A percentile compares a stretch with the other conserved stretches of the same genome.
phyloP scores from a whole-genome alignment of 2,113 vertebrate species.

The Melozone crissalis region DNA sequence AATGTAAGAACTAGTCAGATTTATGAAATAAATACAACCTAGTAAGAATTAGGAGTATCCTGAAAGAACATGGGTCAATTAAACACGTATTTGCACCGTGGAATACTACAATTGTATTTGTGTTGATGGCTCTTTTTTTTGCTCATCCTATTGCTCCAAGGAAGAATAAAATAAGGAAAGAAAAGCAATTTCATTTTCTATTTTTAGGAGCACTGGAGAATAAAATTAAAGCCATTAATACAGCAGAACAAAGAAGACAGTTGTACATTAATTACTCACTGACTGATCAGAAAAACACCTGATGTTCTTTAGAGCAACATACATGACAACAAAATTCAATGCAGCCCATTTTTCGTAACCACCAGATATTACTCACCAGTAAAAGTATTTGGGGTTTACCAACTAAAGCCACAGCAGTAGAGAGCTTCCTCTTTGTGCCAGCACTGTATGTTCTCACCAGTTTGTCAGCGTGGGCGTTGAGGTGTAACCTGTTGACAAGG shows the following conservation, averaged over 20 bases:
- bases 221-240: neutral
- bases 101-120: neutral
- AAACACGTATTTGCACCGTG: fast-evolving
- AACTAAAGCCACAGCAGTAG: conserved; percentile 73
- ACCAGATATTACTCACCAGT: conserved; percentile 60
- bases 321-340: neutral
- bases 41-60: neutral
- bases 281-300: neutral
- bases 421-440: conserved; percentile 76
- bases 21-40: neutral
- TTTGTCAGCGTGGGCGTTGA: conserved; percentile 52
- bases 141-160: neutral
- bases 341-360: neutral
- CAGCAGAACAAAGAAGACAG: neutral
- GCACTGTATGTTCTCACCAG: conserved; percentile 71
- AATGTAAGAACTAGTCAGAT: neutral
- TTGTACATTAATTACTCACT: neutral
- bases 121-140: neutral
- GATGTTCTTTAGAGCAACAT: neutral
- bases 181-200: neutral
- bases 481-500: conserved; percentile 59
- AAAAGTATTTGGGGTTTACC: conserved; percentile 76
- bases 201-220: neutral
- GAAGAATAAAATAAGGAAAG: fast-evolving
- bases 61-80: neutral